Conservation (phyloP, 2,797 vertebrate species). For the Vipera ursinii region DNA sequence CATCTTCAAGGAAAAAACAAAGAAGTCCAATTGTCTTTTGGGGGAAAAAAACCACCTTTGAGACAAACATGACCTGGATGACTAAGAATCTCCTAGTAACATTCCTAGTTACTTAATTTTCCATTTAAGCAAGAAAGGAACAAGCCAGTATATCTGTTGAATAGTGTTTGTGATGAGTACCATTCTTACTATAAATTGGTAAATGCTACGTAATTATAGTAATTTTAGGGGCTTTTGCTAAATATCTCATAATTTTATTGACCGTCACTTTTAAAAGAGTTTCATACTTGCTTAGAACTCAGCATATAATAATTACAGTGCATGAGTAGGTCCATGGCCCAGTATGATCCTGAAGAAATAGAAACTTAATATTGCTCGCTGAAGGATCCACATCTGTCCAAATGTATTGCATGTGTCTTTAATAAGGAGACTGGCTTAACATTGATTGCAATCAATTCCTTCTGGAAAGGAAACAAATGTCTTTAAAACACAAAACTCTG, state of each 20-base stretch:
- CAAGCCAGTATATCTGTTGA: no score
- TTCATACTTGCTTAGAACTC: background rate
- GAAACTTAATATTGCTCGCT: background rate
- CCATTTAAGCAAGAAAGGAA: background rate
- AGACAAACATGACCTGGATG: background rate
- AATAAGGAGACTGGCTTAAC: background rate
- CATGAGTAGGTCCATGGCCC: background rate
- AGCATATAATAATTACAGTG: background rate
- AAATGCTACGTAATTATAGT: background rate
- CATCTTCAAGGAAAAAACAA: background rate
- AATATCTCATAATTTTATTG: slow-evolving; percentile 15
- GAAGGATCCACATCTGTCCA: background rate
- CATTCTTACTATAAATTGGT: slow-evolving; percentile 32
- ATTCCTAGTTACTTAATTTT: background rate
- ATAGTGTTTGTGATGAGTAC: no score
- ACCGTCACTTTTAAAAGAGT: slow-evolving; percentile 4
- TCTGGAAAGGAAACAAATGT: background rate
- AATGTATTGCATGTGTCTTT: background rate
- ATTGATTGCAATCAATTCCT: background rate
- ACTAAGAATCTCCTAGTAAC: background rate
- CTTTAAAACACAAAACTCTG: background rate
- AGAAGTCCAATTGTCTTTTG: background rate
- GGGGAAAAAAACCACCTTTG: background rate
- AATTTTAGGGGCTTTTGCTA: background rate
- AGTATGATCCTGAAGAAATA: background rate